phyloP scores from a whole-genome alignment of 2,888 invertebrate species.

The Notocelia uddmanniana region DNA sequence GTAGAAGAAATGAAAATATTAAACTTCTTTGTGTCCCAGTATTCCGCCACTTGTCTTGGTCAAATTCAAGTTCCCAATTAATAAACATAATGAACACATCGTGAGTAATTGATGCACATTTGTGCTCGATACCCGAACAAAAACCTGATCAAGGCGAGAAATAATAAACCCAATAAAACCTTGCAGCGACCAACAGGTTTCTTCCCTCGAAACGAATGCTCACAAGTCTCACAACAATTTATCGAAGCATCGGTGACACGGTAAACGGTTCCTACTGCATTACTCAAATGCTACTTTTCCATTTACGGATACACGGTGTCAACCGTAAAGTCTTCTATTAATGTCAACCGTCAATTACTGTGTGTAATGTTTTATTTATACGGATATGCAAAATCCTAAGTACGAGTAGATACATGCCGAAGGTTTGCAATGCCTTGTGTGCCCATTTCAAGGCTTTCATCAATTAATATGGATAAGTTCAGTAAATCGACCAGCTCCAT shows the following conservation, averaged over 20 bases:
- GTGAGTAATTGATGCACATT: constrained; percentile 26
- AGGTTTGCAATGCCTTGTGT: no score
- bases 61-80: background rate
- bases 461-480: no score
- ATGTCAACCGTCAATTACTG: constrained; percentile 42
- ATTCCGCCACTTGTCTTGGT: background rate
- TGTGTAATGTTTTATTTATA: constrained; percentile 32
- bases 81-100: constrained; percentile 8
- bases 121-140: constrained; percentile 8
- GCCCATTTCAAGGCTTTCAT: no score
- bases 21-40: background rate
- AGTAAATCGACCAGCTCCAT: no score
- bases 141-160: constrained; percentile 22
- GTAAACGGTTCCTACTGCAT: constrained; percentile 55
- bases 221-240: constrained; percentile 53
- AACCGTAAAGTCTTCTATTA: constrained; percentile 33
- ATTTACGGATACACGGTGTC: constrained; percentile 25
- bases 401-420: no score
- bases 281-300: constrained; percentile 39
- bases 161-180: constrained; percentile 55
- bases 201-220: constrained; percentile 58
- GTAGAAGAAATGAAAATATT: no score
- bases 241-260: constrained; percentile 68
- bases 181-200: constrained; percentile 72
- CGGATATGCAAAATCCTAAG: background rate